These are phyloP conservation scores for Harpagoxenus sublaevis DNA, from an alignment of 2,888 invertebrate genomes.

Conservation along the genomic window DNA sequence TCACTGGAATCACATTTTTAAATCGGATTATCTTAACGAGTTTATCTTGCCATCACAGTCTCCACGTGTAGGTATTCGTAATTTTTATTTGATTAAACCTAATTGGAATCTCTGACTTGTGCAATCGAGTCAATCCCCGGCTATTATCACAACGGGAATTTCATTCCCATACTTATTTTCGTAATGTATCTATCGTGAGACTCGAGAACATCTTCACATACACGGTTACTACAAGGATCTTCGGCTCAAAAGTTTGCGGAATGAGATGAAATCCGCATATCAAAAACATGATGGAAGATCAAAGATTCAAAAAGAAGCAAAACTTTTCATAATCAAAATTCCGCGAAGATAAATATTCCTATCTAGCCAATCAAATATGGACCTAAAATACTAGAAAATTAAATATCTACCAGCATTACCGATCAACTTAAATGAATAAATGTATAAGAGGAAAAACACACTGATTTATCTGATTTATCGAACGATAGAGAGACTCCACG, in stretches of 20 bases:
- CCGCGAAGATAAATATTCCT: not conserved
- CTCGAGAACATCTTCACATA: not conserved
- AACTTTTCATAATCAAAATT: not conserved
- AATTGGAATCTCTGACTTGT: slow-evolving; percentile 26
- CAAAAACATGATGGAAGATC: not conserved
- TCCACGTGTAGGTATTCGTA: not conserved
- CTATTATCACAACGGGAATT: not conserved
- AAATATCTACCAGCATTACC: not conserved
- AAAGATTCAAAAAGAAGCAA: not conserved
- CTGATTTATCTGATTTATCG: not conserved
- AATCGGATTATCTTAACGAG: not conserved
- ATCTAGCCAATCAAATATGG: not conserved
- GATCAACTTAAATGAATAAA: not conserved
- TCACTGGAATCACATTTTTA: not conserved
- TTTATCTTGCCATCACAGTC: slow-evolving; percentile 9
- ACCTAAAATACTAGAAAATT: not conserved
- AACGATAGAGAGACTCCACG: not conserved
- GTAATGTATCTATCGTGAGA: slow-evolving; percentile 23
- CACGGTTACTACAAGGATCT: not conserved
- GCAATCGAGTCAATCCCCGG: slow-evolving; percentile 10
- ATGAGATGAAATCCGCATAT: not conserved
- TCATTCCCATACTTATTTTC: slow-evolving; percentile 20
- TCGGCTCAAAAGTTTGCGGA: not conserved
- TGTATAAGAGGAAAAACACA: not conserved
- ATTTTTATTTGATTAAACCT: slow-evolving; percentile 34